Conservation (phyloP, 92 coral and sea anemone species). For the Umimayanthus chanpuru region DNA sequence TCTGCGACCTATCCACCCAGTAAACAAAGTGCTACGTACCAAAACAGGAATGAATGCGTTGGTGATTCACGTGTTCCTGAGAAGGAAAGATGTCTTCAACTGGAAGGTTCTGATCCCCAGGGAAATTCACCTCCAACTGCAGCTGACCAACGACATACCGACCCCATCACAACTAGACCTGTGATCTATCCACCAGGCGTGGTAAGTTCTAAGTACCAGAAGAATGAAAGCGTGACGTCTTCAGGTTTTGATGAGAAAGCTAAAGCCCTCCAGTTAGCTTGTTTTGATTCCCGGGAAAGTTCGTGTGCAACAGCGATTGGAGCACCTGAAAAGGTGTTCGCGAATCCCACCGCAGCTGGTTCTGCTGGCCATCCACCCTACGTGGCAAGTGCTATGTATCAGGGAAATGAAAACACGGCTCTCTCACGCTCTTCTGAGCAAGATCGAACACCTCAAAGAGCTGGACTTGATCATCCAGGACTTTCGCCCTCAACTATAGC, state of each 20-base stretch:
- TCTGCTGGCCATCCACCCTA: background rate
- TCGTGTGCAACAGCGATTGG: background rate
- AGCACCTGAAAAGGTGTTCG: background rate
- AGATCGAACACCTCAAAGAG: background rate
- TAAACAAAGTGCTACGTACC: background rate
- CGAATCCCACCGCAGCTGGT: background rate
- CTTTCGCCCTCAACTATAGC: background rate
- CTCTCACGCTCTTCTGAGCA: background rate
- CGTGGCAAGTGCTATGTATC: background rate
- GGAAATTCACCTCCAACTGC: no score
- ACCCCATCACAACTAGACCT: no score
- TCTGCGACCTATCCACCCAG: background rate
- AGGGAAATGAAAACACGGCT: background rate
- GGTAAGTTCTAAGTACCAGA: background rate
- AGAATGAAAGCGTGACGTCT: background rate
- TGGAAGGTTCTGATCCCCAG: no score
- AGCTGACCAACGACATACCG: no score
- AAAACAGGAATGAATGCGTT: background rate
- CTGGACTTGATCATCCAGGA: constrained; percentile 6
- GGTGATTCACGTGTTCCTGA: background rate
- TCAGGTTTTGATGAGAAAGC: background rate
- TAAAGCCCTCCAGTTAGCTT: background rate
- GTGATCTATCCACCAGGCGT: background rate
- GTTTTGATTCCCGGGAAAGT: background rate
- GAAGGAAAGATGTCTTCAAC: no score